Evolutionary conservation across 2,888 invertebrate species (phyloP).

Genomic region (Listrodromus nycthemerus): DNA sequence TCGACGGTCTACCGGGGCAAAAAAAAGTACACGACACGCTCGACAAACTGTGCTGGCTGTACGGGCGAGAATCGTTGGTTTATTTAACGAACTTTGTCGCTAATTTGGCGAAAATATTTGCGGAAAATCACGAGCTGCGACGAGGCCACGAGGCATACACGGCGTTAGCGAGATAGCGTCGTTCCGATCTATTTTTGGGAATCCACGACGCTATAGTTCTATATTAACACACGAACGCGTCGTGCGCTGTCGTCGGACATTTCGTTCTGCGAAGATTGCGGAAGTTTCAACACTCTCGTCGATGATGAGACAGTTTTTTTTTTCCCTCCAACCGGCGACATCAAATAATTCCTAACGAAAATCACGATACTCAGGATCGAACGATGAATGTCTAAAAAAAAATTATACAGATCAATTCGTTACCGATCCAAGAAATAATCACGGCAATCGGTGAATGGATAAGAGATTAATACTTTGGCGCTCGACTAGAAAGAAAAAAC

Average conservation of each 20-base stretch:
- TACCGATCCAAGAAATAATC: background rate
- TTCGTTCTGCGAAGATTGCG: conserved; percentile 56
- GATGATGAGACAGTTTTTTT: conserved; percentile 52
- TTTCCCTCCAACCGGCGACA: conserved; percentile 47
- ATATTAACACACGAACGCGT: conserved; percentile 30
- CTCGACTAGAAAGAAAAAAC: too few species aligned
- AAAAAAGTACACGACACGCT: background rate
- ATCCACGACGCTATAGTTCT: conserved; percentile 3
- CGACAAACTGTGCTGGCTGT: background rate
- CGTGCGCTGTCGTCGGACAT: conserved; percentile 37
- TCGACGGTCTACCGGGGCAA: background rate
- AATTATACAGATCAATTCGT: too few species aligned
- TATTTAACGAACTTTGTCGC: conserved; percentile 40
- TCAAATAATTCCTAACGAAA: background rate
- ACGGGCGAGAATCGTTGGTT: background rate
- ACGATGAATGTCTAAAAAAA: background rate
- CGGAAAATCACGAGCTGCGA: conserved; percentile 32
- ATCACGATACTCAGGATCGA: background rate
- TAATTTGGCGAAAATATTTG: conserved; percentile 56
- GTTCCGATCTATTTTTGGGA: conserved; percentile 58
- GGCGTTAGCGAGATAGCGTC: conserved; percentile 54
- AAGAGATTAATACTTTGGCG: too few species aligned
- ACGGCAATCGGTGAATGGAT: background rate
- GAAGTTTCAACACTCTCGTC: conserved; percentile 45
- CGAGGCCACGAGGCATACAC: conserved; percentile 37